These are phyloP conservation scores for Morpho deidamia DNA, from an alignment of 2,888 invertebrate species.

Conservation along the genomic window DNA sequence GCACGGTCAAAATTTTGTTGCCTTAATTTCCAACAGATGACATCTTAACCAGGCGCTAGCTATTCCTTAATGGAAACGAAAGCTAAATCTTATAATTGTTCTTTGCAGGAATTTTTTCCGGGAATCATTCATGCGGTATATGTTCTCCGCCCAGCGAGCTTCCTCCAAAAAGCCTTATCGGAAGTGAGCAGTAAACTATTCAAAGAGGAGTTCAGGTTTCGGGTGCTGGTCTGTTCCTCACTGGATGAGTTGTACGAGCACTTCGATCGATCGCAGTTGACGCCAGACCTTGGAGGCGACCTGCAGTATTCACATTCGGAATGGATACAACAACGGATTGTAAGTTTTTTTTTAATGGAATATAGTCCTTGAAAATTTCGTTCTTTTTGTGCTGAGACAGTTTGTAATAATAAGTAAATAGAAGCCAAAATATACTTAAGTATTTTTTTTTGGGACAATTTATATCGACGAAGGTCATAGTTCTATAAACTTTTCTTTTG, in stretches of 20 bases:
- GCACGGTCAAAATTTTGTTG: too few species aligned
- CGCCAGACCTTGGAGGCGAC: slow-evolving; percentile 92
- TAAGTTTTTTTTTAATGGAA: slow-evolving; percentile 65
- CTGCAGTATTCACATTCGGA: slow-evolving; percentile 94
- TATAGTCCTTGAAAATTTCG: too few species aligned
- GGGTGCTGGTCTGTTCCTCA: slow-evolving; percentile 91
- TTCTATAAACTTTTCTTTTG: too few species aligned
- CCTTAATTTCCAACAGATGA: too few species aligned
- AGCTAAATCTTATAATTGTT: slow-evolving; percentile 34
- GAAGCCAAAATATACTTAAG: too few species aligned
- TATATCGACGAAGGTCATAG: too few species aligned
- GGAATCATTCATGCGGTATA: slow-evolving; percentile 96
- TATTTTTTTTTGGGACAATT: too few species aligned
- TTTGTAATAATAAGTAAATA: too few species aligned
- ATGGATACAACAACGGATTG: slow-evolving; percentile 98
- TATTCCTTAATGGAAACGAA: too few species aligned
- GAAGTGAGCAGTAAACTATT: slow-evolving; percentile 95
- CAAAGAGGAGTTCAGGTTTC: slow-evolving; percentile 95
- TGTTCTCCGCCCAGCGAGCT: slow-evolving; percentile 94
- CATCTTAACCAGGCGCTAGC: too few species aligned
- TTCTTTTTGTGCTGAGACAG: too few species aligned
- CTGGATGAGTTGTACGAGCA: slow-evolving; percentile 92
- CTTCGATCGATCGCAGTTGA: slow-evolving; percentile 90
- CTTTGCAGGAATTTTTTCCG: slow-evolving; percentile 92
- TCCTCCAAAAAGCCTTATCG: slow-evolving; percentile 96